phyloP scores from a whole-genome alignment of 1,140 invertebrate species.

The Pemphigus obesinymphae region DNA sequence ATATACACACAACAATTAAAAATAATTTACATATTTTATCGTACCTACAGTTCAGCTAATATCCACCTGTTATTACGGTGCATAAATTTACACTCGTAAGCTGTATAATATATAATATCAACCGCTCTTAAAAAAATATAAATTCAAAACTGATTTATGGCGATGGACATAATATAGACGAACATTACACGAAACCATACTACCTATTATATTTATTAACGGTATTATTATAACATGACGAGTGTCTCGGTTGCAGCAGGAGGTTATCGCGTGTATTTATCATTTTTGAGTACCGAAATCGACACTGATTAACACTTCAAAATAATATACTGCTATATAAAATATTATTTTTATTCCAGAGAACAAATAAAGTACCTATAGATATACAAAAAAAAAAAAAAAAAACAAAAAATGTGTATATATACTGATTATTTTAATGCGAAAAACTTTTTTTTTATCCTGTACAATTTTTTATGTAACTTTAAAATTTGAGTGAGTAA shows the following conservation, averaged over 20 bases:
- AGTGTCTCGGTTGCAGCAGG: background rate
- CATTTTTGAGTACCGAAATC: background rate
- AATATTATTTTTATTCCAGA: background rate
- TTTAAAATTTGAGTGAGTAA: no score
- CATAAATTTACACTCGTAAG: slow-evolving; percentile 7
- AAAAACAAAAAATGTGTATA: no score
- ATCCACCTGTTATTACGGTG: slow-evolving; percentile 26
- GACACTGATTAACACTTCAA: background rate
- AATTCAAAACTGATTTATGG: slow-evolving; percentile 5
- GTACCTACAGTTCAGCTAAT: background rate
- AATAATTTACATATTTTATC: slow-evolving; percentile 36
- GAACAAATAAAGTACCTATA: no score
- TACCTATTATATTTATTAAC: background rate
- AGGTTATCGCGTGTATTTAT: background rate
- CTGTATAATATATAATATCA: background rate
- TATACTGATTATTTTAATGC: no score
- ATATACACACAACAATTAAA: slow-evolving; percentile 35
- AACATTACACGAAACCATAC: background rate
- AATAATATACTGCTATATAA: background rate
- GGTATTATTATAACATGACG: background rate
- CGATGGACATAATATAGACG: background rate
- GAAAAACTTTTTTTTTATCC: no score
- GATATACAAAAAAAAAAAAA: no score
- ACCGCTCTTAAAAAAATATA: background rate
- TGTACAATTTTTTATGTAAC: no score